Evolutionary conservation across 2,888 invertebrate genomes (phyloP).

Genomic region (Mimumesa dahlbomi): DNA sequence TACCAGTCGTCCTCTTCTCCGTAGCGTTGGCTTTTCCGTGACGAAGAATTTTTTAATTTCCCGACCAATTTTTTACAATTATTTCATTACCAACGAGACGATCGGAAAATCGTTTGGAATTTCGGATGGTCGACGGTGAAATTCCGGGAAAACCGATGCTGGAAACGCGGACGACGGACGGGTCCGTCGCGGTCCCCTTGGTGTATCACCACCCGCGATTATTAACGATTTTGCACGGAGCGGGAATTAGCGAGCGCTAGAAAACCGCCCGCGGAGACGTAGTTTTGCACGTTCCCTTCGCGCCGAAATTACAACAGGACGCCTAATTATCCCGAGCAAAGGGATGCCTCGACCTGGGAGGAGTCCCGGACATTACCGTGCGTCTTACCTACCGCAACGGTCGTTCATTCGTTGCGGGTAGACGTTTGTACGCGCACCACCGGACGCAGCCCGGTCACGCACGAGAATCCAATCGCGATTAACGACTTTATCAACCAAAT

Average conservation of each 20-base stretch:
- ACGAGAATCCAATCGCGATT: background rate
- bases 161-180: background rate
- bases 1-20: too few relatives aligned
- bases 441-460: background rate
- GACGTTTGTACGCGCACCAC: background rate
- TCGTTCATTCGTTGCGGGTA: slow-evolving; percentile 36
- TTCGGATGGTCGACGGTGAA: too few relatives aligned
- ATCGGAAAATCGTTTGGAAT: too few relatives aligned
- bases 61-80: too few relatives aligned
- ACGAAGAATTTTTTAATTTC: too few relatives aligned
- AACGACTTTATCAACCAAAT: slow-evolving; percentile 14
- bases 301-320: slow-evolving; percentile 59
- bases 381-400: slow-evolving; percentile 61
- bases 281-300: slow-evolving; percentile 41
- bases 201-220: slow-evolving; percentile 34
- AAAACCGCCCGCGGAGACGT: slow-evolving; percentile 52
- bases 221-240: slow-evolving; percentile 59
- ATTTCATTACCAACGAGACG: too few relatives aligned
- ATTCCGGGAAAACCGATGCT: too few relatives aligned
- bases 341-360: slow-evolving; percentile 25
- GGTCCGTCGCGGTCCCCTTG: background rate
- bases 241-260: slow-evolving; percentile 27
- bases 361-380: slow-evolving; percentile 27
- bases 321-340: slow-evolving; percentile 58
- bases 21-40: too few relatives aligned